Evolutionary conservation across 2,797 vertebrate genomes (phyloP).

Genomic region (Cryptoprocta ferox): DNA sequence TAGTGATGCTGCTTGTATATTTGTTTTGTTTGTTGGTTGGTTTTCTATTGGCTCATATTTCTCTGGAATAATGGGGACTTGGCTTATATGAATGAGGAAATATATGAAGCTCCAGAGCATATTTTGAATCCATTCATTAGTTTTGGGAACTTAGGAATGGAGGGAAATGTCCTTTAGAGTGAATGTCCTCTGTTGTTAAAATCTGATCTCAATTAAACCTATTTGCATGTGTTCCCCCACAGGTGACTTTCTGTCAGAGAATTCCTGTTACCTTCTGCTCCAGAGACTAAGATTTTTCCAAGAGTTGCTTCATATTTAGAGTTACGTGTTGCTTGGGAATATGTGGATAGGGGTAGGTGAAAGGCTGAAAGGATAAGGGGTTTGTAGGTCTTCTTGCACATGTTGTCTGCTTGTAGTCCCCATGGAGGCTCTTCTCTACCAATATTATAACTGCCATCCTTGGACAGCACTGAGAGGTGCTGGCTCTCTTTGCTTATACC

Average conservation of each 20-base stretch:
- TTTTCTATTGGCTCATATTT: neutral
- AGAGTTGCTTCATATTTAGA: neutral
- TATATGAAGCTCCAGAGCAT: neutral
- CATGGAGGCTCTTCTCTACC: neutral
- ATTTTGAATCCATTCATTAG: neutral
- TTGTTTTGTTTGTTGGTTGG: neutral
- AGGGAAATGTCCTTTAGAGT: neutral
- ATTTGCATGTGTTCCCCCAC: neutral
- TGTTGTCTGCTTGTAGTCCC: neutral
- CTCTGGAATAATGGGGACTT: neutral
- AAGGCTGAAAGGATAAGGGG: neutral
- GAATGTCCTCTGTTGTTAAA: neutral
- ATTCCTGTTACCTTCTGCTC: neutral
- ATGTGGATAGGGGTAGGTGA: neutral
- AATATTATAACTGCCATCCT: neutral
- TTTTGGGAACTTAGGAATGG: neutral
- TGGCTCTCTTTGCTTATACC: neutral
- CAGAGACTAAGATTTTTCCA: neutral
- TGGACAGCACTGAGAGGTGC: neutral
- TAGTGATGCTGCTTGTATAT: neutral
- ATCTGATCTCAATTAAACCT: neutral
- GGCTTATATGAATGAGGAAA: neutral
- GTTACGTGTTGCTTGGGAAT: neutral
- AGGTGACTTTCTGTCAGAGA: neutral
- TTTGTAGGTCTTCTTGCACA: neutral